Percentiles rank a stretch among this genome's conserved stretches.
Conservation (phyloP, 2,113 vertebrate species). For the Shinisaurus crocodilurus region DNA sequence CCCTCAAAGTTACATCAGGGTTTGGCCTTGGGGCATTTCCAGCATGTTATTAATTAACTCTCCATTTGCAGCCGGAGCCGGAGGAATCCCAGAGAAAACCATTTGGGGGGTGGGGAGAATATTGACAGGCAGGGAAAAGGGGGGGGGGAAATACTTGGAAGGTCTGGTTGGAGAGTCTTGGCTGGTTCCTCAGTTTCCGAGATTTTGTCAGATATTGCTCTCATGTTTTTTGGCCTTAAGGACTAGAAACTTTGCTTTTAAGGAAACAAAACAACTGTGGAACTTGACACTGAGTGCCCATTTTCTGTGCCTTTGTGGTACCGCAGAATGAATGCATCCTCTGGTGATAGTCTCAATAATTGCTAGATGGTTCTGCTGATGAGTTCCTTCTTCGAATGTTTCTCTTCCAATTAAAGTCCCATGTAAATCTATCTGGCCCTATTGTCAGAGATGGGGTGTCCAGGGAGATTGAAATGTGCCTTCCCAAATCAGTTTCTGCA, state of each 20-base stretch:
- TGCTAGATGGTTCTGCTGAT: not conserved
- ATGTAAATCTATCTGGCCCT: too few species aligned
- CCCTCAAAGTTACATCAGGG: too few species aligned
- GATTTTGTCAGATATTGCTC: not conserved
- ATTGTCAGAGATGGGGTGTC: too few species aligned
- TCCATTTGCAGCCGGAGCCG: not conserved
- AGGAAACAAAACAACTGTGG: not conserved
- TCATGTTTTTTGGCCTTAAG: not conserved
- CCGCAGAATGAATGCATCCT: not conserved
- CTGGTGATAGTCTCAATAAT: not conserved
- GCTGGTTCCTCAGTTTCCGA: not conserved
- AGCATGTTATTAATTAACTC: constrained; percentile 17
- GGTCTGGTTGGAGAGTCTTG: not conserved
- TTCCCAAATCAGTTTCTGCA: too few species aligned
- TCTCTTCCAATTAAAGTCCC: not conserved
- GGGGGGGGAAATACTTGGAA: too few species aligned
- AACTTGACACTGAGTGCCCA: too few species aligned
- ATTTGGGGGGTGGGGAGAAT: not conserved
- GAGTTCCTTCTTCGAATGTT: not conserved
- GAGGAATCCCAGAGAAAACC: not conserved
- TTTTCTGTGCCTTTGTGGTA: not conserved
- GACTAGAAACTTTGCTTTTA: not conserved
- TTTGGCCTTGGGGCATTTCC: not conserved
- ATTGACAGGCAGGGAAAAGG: too few species aligned
- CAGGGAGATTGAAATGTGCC: too few species aligned